Evolutionary conservation across 2,113 vertebrate genomes (phyloP).

Genomic region (Ptilorrhoa leucosticta): DNA sequence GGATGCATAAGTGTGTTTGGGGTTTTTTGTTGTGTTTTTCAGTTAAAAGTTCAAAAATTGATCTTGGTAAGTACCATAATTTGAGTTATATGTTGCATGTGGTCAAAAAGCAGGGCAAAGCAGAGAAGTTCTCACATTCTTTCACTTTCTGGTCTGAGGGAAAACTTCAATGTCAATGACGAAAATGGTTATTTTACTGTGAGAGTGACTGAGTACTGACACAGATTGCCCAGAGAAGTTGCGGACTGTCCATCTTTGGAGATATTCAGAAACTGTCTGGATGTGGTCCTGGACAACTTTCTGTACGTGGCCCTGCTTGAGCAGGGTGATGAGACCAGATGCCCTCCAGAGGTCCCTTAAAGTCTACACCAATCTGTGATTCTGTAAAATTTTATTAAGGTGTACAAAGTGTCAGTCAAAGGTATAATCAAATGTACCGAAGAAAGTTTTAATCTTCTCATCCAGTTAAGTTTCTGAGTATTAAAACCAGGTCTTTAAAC

Average conservation of each 20-base stretch:
- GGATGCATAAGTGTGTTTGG: neutral
- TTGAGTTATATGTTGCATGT: neutral
- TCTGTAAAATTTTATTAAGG: neutral
- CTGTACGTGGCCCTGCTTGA: neutral
- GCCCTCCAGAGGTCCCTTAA: neutral
- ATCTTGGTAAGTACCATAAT: neutral
- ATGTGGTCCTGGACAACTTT: neutral
- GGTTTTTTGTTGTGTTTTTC: neutral
- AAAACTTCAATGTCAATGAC: neutral
- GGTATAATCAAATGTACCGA: neutral
- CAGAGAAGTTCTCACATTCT: neutral
- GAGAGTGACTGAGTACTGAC: neutral
- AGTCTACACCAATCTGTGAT: neutral
- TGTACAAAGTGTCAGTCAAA: neutral
- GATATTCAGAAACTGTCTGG: neutral
- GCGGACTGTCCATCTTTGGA: neutral
- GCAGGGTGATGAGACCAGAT: neutral
- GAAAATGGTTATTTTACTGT: neutral
- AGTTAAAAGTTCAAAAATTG: neutral
- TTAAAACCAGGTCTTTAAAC: neutral
- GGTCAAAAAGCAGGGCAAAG: neutral
- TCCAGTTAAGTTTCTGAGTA: neutral
- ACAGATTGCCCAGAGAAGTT: neutral
- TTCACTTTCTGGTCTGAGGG: neutral
- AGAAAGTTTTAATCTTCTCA: neutral